These are phyloP conservation scores for Phlogophora meticulosa DNA, from an alignment of 2,888 invertebrate species.

Conservation along the genomic window DNA sequence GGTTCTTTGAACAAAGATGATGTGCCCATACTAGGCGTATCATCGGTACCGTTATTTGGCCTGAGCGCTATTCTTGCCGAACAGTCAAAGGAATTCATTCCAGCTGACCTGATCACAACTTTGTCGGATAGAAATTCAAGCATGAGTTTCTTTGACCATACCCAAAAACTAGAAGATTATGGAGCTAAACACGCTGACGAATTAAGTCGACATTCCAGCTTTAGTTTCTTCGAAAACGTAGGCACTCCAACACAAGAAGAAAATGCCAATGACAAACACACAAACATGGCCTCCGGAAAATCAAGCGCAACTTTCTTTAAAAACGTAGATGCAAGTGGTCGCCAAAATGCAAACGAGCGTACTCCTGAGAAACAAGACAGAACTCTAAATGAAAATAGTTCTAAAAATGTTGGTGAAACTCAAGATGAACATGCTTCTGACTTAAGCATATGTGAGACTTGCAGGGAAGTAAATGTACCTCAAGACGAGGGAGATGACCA, in stretches of 20 bases:
- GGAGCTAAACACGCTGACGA: constrained; percentile 37
- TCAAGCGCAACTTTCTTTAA: constrained; percentile 32
- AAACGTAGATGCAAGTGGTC: constrained; percentile 11
- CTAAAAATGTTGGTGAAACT: constrained; percentile 14
- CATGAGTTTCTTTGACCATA: constrained; percentile 66
- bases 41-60: constrained; percentile 74
- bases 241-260: constrained; percentile 47
- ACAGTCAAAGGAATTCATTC: constrained; percentile 64
- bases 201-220: constrained; percentile 57
- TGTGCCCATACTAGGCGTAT: constrained; percentile 68
- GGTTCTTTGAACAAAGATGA: constrained; percentile 65
- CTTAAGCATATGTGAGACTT: constrained; percentile 84
- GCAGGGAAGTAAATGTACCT: constrained; percentile 80
- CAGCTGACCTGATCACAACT: constrained; percentile 49
- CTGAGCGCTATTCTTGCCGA: constrained; percentile 72
- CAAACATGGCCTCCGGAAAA: constrained; percentile 5
- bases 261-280: neutral
- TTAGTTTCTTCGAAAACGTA: constrained; percentile 70
- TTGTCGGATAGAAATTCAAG: constrained; percentile 62
- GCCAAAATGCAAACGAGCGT: constrained; percentile 15
- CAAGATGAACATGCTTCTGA: constrained; percentile 66
- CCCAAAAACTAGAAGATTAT: constrained; percentile 40
- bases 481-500: constrained; percentile 77
- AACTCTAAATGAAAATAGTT: constrained; percentile 9
- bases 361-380: constrained; percentile 18